phyloP scores from a whole-genome alignment of 2,797 vertebrate genomes.

The Pseudochirops cupreus region DNA sequence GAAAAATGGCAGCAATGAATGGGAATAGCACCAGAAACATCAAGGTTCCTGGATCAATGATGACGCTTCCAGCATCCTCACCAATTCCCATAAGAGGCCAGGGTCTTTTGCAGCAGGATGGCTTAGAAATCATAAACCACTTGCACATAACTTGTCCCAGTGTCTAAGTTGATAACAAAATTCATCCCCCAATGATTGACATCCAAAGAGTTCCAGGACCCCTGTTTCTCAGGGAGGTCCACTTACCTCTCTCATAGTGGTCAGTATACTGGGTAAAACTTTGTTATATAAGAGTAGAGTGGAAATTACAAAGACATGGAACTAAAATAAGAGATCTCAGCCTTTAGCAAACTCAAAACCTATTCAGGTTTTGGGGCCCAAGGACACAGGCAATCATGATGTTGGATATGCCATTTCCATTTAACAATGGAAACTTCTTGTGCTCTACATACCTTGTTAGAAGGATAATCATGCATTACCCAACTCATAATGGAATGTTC shows the following conservation, averaged over 20 bases:
- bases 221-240: background rate
- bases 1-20: background rate
- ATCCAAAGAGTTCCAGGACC: background rate
- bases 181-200: background rate
- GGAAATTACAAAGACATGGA: background rate
- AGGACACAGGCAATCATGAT: background rate
- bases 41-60: background rate
- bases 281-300: background rate
- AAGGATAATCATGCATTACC: background rate
- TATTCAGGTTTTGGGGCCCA: background rate
- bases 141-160: background rate
- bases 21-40: background rate
- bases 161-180: background rate
- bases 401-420: background rate
- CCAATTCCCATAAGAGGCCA: background rate
- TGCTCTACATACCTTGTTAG: background rate
- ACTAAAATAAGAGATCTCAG: background rate
- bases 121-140: background rate
- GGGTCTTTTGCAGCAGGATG: background rate
- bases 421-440: background rate
- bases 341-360: background rate
- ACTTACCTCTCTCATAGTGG: background rate
- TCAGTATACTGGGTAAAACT: background rate
- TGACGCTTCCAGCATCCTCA: background rate
- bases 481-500: background rate